Evolutionary conservation across 2,113 vertebrate species (phyloP).

Genomic region (Himantopus leucocephalus): DNA sequence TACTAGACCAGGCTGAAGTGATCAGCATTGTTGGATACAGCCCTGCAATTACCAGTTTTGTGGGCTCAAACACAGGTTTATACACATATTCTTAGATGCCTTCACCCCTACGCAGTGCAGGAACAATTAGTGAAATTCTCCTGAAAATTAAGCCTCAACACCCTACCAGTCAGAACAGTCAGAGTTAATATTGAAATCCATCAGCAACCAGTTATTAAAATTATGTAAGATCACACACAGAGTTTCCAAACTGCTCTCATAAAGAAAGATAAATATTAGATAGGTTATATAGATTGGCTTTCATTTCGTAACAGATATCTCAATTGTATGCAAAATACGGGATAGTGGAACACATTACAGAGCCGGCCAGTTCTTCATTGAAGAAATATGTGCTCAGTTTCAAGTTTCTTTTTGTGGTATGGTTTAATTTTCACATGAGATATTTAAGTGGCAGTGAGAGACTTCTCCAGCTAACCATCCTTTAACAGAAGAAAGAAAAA

Average conservation of each 20-base stretch:
- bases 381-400: neutral
- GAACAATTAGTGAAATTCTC: constrained; percentile 37
- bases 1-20: neutral
- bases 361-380: neutral
- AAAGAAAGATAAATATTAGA: constrained; percentile 54
- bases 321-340: constrained; percentile 44
- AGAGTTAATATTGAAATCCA: constrained; percentile 44
- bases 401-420: neutral
- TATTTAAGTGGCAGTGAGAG: neutral
- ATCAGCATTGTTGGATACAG: neutral
- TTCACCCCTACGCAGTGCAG: constrained; percentile 16
- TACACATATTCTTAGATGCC: constrained; percentile 29
- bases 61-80: constrained; percentile 30
- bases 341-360: constrained; percentile 3
- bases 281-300: neutral
- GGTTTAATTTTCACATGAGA: neutral
- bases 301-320: constrained; percentile 41
- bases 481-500: neutral
- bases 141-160: constrained; percentile 37
- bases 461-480: neutral
- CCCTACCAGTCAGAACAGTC: constrained; percentile 21
- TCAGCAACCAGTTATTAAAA: constrained; percentile 64
- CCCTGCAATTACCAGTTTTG: neutral
- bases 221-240: constrained; percentile 58
- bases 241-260: constrained; percentile 55